These are phyloP conservation scores for Leucophenga varia DNA, from an alignment of 1,140 invertebrate species.

Conservation along the genomic window DNA sequence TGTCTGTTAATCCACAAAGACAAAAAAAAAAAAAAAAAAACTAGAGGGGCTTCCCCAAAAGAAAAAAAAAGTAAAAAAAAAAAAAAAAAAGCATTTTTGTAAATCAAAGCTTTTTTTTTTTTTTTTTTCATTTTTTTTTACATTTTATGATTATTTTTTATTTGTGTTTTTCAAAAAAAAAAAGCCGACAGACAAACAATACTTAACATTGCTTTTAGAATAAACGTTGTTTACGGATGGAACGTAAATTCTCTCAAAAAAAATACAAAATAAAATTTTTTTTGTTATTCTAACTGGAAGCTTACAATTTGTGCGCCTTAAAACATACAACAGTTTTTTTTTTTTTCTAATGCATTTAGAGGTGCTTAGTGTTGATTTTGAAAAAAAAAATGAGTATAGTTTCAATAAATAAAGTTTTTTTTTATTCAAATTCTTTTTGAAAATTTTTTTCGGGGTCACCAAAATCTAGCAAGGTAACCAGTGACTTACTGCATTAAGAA, in stretches of 20 bases:
- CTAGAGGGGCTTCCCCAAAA: background rate
- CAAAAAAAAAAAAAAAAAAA: background rate
- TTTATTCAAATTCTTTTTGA: conserved; percentile 19
- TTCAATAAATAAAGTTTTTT: background rate
- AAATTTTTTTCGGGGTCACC: no score
- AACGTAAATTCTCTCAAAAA: no score
- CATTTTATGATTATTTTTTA: conserved; percentile 26
- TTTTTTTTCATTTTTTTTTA: conserved; percentile 28
- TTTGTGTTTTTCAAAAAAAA: conserved; percentile 13
- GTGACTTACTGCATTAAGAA: no score
- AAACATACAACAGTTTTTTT: no score
- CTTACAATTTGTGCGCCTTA: no score
- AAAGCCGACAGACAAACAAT: no score
- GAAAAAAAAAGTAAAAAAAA: conserved; percentile 35
- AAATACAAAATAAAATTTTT: no score
- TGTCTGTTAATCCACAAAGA: no score
- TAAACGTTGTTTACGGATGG: conserved; percentile 17
- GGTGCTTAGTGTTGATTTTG: conserved; percentile 28
- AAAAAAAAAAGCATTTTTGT: conserved; percentile 47
- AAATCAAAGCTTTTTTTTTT: conserved; percentile 54
- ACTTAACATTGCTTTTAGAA: conserved; percentile 4
- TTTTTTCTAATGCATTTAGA: conserved; percentile 6
- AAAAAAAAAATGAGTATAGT: no score
- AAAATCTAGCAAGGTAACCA: no score
- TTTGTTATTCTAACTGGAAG: background rate